Evolutionary conservation across 2,113 vertebrate species (phyloP).

Genomic region (Pyxicephalus adspersus): DNA sequence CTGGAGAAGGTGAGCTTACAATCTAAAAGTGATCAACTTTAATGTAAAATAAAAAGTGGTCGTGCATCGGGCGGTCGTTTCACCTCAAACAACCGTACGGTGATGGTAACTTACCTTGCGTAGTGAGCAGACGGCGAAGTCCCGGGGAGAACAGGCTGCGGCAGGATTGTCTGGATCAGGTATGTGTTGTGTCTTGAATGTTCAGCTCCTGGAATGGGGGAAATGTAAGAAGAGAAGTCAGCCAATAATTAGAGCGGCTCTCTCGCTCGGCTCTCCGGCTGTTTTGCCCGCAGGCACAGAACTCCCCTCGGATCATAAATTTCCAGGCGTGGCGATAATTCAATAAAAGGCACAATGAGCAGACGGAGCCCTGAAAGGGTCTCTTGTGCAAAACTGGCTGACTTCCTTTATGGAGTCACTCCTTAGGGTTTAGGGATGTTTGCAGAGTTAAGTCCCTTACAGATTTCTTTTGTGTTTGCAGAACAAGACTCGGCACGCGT

Average conservation of each 20-base stretch:
- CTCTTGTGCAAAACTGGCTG: background rate
- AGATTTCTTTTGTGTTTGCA: too few relatives aligned
- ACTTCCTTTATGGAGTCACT: too few relatives aligned
- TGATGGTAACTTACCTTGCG: too few relatives aligned
- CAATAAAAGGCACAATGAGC: conserved; percentile 6
- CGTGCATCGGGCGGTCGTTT: too few relatives aligned
- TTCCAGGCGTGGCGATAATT: conserved; percentile 22
- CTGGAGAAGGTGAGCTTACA: too few relatives aligned
- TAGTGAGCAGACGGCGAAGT: background rate
- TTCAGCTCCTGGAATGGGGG: conserved; percentile 20
- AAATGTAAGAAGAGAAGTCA: background rate
- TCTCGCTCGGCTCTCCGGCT: conserved; percentile 1
- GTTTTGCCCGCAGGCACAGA: conserved; percentile 1
- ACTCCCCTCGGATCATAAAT: conserved; percentile 16
- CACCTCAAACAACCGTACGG: too few relatives aligned
- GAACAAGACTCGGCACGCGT: too few relatives aligned
- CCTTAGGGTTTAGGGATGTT: too few relatives aligned
- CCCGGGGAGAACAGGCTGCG: background rate
- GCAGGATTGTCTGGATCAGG: background rate
- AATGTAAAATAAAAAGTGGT: too few relatives aligned
- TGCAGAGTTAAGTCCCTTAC: too few relatives aligned
- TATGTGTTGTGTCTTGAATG: conserved; percentile 47
- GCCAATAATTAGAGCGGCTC: conserved; percentile 3
- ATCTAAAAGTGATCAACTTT: too few relatives aligned
- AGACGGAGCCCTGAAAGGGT: background rate